Conservation (phyloP, 1,140 invertebrate species). For the Ridgeia piscesae region DNA sequence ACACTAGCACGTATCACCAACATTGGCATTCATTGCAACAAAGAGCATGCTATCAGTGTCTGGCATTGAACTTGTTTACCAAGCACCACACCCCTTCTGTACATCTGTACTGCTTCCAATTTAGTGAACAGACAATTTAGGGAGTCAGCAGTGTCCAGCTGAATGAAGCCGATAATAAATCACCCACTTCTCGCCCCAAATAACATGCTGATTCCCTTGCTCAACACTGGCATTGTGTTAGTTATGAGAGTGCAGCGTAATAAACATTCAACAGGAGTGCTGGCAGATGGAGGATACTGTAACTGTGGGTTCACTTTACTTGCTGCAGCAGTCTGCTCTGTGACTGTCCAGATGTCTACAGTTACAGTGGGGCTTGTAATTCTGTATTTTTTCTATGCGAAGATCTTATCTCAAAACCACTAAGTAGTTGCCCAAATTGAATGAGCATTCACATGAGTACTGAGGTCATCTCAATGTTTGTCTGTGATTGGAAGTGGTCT, state of each 20-base stretch:
- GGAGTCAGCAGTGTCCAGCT: neutral
- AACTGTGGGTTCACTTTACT: neutral
- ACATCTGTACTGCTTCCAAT: neutral
- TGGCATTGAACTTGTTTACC: neutral
- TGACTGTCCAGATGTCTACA: too few relatives aligned
- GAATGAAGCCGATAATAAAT: neutral
- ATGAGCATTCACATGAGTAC: too few relatives aligned
- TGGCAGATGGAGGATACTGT: neutral
- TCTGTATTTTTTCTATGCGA: too few relatives aligned
- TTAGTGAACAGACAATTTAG: neutral
- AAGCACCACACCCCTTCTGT: neutral
- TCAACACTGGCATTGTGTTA: neutral
- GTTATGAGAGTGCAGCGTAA: neutral
- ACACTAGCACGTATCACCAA: too few relatives aligned
- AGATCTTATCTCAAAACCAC: too few relatives aligned
- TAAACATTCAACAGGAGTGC: neutral
- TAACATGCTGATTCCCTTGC: neutral
- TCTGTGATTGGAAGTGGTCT: neutral
- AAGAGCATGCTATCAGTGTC: too few relatives aligned
- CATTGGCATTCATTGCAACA: too few relatives aligned
- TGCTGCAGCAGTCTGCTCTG: neutral
- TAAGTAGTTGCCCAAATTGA: too few relatives aligned
- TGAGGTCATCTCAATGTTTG: too few relatives aligned
- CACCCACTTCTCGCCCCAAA: neutral
- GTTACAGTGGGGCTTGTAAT: too few relatives aligned